A percentile compares a stretch with the other conserved stretches of the same genome.
These are phyloP conservation scores for Nesidiocoris tenuis DNA, from an alignment of 2,888 invertebrate species.

Conservation along the genomic window DNA sequence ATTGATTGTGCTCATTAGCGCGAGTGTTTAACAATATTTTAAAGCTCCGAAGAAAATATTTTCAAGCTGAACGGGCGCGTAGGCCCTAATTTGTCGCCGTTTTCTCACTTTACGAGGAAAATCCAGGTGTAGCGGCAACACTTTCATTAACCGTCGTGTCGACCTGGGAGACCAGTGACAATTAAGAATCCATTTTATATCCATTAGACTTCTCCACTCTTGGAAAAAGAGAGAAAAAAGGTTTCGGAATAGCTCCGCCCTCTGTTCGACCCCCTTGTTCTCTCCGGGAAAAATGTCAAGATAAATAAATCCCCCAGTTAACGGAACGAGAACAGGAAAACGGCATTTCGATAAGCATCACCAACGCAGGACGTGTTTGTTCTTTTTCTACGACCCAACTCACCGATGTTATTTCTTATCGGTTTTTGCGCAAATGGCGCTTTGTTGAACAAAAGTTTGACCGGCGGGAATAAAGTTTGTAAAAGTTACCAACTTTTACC, in stretches of 20 bases:
- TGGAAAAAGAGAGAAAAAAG: conserved; percentile 3
- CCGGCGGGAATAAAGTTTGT: neutral
- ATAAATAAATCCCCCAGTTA: conserved; percentile 34
- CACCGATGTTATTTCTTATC: neutral
- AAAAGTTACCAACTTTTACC: neutral
- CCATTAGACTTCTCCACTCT: conserved; percentile 38
- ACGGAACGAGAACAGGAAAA: no score
- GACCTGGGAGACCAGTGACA: conserved; percentile 27
- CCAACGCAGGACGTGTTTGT: neutral
- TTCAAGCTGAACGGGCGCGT: no score
- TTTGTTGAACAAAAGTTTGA: no score
- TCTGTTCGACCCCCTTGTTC: neutral
- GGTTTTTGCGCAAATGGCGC: neutral
- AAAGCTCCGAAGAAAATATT: no score
- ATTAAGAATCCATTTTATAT: conserved; percentile 44
- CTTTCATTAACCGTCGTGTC: conserved; percentile 10
- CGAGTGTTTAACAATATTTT: no score
- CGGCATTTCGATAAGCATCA: neutral
- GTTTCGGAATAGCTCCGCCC: neutral
- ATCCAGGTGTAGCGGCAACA: conserved; percentile 27
- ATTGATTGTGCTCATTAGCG: no score
- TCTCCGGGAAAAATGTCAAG: conserved; percentile 32
- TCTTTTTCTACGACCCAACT: neutral
- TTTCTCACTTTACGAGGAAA: neutral
- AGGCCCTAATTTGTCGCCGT: conserved; percentile 14